A percentile compares a stretch with the other conserved stretches of the same genome.
These are phyloP conservation scores for Drosophila ohnishii DNA, from an alignment of 1,140 invertebrate genomes.

Conservation along the genomic window DNA sequence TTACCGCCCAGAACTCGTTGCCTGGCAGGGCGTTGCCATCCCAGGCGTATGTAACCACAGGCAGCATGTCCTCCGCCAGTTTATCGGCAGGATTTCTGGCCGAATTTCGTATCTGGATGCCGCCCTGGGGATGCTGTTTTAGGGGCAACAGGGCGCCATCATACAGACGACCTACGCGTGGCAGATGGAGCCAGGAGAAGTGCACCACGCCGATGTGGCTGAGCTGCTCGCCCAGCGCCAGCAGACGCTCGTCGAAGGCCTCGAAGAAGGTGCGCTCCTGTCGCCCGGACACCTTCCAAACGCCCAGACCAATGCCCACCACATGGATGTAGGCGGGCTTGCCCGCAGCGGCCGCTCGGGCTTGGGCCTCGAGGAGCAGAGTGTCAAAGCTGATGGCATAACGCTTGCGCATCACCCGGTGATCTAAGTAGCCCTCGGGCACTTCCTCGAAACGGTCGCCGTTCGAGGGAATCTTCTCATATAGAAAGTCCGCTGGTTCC, in stretches of 20 bases:
- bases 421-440: slow-evolving; percentile 42
- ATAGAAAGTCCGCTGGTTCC: slow-evolving; percentile 56
- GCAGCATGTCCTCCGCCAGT: slow-evolving; percentile 67
- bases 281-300: slow-evolving; percentile 43
- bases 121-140: slow-evolving; percentile 50
- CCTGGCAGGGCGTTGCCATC: slow-evolving; percentile 88
- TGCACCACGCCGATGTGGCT: slow-evolving; percentile 67
- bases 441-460: slow-evolving; percentile 37
- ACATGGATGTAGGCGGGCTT: slow-evolving; percentile 74
- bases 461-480: not conserved
- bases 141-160: slow-evolving; percentile 50
- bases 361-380: slow-evolving; percentile 64
- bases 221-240: slow-evolving; percentile 48
- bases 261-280: slow-evolving; percentile 73
- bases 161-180: slow-evolving; percentile 29
- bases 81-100: slow-evolving; percentile 68
- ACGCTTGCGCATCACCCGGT: slow-evolving; percentile 71
- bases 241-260: slow-evolving; percentile 68
- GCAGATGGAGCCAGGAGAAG: slow-evolving; percentile 75
- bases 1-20: slow-evolving; percentile 85
- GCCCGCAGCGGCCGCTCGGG: slow-evolving; percentile 21
- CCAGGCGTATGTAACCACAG: slow-evolving; percentile 87
- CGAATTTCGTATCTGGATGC: slow-evolving; percentile 59
- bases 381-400: slow-evolving; percentile 70
- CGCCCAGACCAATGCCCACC: slow-evolving; percentile 73